These are phyloP conservation scores for Sebastolobus altivelis DNA, from an alignment of 2,797 vertebrate genomes.

Conservation along the genomic window DNA sequence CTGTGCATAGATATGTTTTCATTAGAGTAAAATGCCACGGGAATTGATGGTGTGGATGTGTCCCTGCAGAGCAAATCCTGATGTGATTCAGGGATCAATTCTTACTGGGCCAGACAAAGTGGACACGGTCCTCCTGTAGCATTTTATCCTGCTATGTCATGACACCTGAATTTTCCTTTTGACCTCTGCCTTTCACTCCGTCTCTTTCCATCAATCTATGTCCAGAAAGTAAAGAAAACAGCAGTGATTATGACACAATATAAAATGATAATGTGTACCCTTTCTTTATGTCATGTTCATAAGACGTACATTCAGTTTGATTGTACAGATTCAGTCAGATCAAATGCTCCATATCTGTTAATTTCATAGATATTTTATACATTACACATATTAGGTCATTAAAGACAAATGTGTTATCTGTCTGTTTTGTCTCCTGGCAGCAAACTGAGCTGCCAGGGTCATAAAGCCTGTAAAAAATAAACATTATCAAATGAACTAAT, in stretches of 20 bases:
- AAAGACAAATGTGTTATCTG: not conserved
- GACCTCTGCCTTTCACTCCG: constrained; percentile 11
- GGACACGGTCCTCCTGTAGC: constrained; percentile 29
- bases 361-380: not conserved
- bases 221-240: not conserved
- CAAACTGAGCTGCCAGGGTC: not conserved
- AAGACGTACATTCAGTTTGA: not conserved
- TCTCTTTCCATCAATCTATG: not conserved
- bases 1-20: not conserved
- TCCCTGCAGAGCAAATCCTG: constrained; percentile 29
- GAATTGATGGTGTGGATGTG: constrained; percentile 12
- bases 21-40: constrained; percentile 3
- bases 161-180: constrained; percentile 34
- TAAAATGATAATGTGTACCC: not conserved
- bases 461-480: not conserved
- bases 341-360: not conserved
- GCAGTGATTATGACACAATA: not conserved
- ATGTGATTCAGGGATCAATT: constrained; percentile 63
- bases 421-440: not conserved
- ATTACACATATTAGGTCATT: not conserved
- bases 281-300: not conserved
- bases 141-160: constrained; percentile 36
- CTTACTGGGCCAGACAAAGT: constrained; percentile 38
- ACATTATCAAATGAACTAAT: not conserved
- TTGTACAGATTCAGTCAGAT: not conserved